Evolutionary conservation across 2,888 invertebrate species (phyloP), one percentile per base, ranked within the genome.

Genomic region (Hirtodrosophila duncani): DNA sequence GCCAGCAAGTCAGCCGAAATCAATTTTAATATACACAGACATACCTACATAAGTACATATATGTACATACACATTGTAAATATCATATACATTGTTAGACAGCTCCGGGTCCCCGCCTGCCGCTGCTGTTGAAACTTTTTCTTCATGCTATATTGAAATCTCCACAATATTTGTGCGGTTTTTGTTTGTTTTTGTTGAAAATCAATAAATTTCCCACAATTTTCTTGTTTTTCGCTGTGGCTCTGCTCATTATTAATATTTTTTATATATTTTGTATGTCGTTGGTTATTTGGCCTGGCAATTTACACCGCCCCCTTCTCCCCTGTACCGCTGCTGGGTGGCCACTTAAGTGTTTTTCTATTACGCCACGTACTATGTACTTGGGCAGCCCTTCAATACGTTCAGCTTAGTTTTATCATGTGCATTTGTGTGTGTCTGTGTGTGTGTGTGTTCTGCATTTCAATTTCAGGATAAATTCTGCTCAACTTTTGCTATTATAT

Each of bases 311-410:
- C n/a, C n/a, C n/a, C n/a, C n/a, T n/a, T n/a, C n/a, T n/a, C n/a
- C n/a, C n/a, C n/a, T n/a, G 44, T 7, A 27, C 11, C 11, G 24
- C 10, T 24, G 29, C 24, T 20, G 44, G 60, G 49, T 51, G 61
- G 43, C 61, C 70, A 63, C 71, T 79, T 80, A 82, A 79, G 64
- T 81, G 82, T 82, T 83, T 81, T 83, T 77, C 80, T 80, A 83
- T 75, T 75, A 77, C 74, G 55, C 60, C 68, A 70, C 61, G 56
- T 39, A 38, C 30, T 37, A 31, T 29, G 20, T 39, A 21, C 51
- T 51, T 42, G n/a, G n/a, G n/a, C n/a, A n/a, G n/a, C n/a, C n/a
- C n/a, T n/a, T n/a, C n/a, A n/a, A n/a, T n/a, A n/a, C n/a, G n/a
- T n/a, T n/a, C n/a, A n/a, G n/a, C n/a, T n/a, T n/a, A n/a, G n/a